Conservation (phyloP, 2,797 vertebrate species). For the Phylloscopus collybita region DNA sequence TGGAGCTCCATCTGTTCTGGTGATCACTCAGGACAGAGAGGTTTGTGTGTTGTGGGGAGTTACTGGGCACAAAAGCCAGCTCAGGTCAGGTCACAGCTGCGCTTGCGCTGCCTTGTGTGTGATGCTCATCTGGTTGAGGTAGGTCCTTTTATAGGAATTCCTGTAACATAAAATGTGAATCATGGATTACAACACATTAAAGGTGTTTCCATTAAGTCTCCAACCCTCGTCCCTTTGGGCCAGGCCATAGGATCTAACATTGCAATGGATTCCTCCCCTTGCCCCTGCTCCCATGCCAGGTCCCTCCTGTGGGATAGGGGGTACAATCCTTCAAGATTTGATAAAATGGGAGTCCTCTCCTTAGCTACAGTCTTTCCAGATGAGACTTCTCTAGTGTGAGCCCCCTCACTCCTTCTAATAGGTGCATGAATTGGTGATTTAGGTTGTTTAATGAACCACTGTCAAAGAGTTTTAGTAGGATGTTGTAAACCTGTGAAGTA, state of each 20-base stretch:
- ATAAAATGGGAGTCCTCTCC: not conserved
- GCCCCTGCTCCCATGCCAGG: accelerated
- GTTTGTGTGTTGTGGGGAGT: not conserved
- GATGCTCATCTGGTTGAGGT: accelerated
- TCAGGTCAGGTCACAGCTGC: not conserved
- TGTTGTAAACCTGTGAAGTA: not conserved
- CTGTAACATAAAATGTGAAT: not conserved
- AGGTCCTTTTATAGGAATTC: not conserved
- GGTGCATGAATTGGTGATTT: not conserved
- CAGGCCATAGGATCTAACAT: not conserved
- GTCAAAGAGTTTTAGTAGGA: not conserved
- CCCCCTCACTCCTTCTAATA: not conserved
- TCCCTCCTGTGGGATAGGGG: not conserved
- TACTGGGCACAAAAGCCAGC: not conserved
- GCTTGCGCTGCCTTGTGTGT: accelerated
- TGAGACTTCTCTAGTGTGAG: not conserved
- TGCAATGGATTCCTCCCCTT: not conserved
- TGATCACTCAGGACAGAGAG: not conserved
- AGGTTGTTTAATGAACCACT: not conserved
- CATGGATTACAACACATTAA: not conserved
- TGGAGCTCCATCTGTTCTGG: not conserved
- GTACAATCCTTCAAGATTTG: not conserved
- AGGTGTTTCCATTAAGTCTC: not conserved
- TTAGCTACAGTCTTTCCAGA: not conserved
- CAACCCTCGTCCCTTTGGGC: accelerated